phyloP scores from a whole-genome alignment of 2,888 invertebrate species.

The Ametastegia equiseti region DNA sequence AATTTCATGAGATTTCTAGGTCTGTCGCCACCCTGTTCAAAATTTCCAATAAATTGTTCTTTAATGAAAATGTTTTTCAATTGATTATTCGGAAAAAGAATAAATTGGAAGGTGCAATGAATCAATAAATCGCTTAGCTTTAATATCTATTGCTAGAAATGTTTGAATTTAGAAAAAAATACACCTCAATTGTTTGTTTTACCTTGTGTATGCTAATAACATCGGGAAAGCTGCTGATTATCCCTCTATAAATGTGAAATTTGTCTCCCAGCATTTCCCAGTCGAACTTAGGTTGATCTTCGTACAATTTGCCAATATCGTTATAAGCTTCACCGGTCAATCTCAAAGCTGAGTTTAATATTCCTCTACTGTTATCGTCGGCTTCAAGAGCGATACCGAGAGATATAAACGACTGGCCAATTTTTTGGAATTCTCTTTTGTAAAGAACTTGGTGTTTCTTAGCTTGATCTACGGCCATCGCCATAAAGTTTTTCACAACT shows the following conservation, averaged over 20 bases:
- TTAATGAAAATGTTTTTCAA: no score
- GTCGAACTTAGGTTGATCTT: constrained; percentile 93
- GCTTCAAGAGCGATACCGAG: constrained; percentile 90
- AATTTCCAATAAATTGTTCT: no score
- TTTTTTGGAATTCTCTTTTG: constrained; percentile 93
- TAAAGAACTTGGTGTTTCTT: constrained; percentile 92
- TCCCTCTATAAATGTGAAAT: constrained; percentile 95
- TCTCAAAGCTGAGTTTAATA: constrained; percentile 88
- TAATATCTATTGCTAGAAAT: no score
- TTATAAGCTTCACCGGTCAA: constrained; percentile 93
- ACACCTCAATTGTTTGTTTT: constrained; percentile 52
- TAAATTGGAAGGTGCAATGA: no score
- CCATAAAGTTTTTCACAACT: constrained; percentile 89
- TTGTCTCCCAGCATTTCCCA: constrained; percentile 95
- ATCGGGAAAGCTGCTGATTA: constrained; percentile 94
- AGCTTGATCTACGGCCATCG: constrained; percentile 89
- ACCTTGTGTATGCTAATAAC: constrained; percentile 93
- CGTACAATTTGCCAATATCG: constrained; percentile 92
- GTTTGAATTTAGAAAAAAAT: no score
- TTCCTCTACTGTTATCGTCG: constrained; percentile 82
- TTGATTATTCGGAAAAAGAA: no score
- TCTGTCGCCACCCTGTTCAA: no score
- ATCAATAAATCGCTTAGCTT: no score
- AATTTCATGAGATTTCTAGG: no score
- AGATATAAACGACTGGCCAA: constrained; percentile 91